Base-by-base conservation (phyloP, 2,113 vertebrate genomes). In the Brachirus orientalis region DNA sequence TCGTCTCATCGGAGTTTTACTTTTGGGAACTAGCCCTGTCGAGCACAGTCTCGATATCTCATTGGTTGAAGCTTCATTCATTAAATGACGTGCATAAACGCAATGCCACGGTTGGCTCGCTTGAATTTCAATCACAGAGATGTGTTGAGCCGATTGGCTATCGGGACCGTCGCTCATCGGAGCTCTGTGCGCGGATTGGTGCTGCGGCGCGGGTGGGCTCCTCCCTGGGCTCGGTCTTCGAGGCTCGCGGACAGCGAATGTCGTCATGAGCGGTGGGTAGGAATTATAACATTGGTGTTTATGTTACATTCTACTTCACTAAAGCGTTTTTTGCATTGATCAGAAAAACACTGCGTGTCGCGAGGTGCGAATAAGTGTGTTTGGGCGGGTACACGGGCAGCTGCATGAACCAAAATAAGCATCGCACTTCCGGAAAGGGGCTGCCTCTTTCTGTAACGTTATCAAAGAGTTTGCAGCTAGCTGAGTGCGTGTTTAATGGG, bases 201-300 rank as follows among this genome's bases (percentile, higher is more conserved):
- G 76, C 75, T 83, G 45, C 53, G 8, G 43, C 5, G 69, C 76
- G 77, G 91, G 92, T 90, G 92, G 90, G 82, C 43, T 83, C 88
- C 84, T 77, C 46, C 61, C 57, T 20, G 89, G 91, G 90, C 76
- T 91, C 83, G 87, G 88, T 90, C 79, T 89, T 86, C 88, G 86
- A 90, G 90, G 90, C 88, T 92, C 82, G 77, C 90, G 92, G 93
- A 93, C 86, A 93, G 92, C 90, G 91, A 93, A 91, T 94, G 93
- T 94, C 93, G 93, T 94, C 93, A 94, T 94, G 93, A 94, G 93
- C 93, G 93, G 93, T 94, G 93, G 93, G 93, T 94, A 94, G 93
- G 93, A 94, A 94, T 94, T 92, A 90, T 91, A 93, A 93, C 90
- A 86, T 93, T 90, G 88, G 84, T 90, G 92, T 94, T 94, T 94